Percentiles rank a stretch among this genome's conserved stretches.
Conservation (phyloP, 53 echinoderm and acorn worm species). For the Antedon mediterranea region DNA sequence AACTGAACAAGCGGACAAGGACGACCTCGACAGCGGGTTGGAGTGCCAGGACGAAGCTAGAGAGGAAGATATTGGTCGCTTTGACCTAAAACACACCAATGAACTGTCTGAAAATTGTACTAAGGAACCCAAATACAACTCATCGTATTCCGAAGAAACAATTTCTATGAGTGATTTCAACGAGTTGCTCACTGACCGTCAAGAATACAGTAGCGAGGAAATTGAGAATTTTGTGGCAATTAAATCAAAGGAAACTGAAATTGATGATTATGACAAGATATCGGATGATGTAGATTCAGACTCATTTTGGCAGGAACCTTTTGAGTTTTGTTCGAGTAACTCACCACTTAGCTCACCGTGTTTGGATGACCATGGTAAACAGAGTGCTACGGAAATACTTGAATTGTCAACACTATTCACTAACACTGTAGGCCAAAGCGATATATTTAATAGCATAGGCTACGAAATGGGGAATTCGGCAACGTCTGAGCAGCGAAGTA, state of each 20-base stretch:
- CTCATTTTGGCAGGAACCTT: neutral
- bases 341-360: neutral
- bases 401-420: neutral
- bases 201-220: neutral
- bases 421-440: neutral
- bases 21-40: neutral
- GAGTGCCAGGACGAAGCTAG: neutral
- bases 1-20: neutral
- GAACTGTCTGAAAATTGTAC: neutral
- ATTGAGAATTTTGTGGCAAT: neutral
- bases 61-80: neutral
- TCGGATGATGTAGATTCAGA: neutral
- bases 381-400: neutral
- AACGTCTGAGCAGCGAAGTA: neutral
- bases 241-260: neutral
- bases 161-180: neutral
- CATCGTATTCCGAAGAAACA: neutral
- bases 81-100: neutral
- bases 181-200: neutral
- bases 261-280: neutral
- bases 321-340: neutral
- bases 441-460: neutral
- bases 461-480: neutral
- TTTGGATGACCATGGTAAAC: neutral
- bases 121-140: neutral